Evolutionary conservation across 2,797 vertebrate genomes (phyloP).

Genomic region (Paedocypris micromegethes): DNA sequence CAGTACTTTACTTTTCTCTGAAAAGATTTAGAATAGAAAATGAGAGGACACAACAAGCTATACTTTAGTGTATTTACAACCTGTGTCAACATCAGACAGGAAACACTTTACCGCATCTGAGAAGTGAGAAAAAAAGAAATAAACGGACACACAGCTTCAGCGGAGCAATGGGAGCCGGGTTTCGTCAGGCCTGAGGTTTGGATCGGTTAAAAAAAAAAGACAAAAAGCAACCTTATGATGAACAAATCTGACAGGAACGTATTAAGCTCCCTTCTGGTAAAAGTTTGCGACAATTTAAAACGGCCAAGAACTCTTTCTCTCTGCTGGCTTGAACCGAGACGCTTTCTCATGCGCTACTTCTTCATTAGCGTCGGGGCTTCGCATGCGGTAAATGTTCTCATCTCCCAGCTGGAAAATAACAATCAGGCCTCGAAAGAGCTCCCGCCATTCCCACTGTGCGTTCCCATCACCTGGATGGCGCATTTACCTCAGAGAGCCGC

Average conservation of each 20-base stretch:
- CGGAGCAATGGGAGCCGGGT: too few relatives aligned
- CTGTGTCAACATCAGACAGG: conserved; percentile 65
- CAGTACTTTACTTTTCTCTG: conserved; percentile 69
- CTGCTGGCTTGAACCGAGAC: conserved; percentile 89
- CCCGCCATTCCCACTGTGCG: conserved; percentile 77
- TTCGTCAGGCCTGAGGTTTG: conserved; percentile 82
- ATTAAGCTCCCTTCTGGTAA: conserved; percentile 55
- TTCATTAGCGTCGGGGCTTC: conserved; percentile 92
- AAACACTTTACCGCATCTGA: conserved; percentile 39
- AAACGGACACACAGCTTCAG: conserved; percentile 46
- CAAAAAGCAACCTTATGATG: conserved; percentile 76
- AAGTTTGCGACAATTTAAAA: conserved; percentile 86
- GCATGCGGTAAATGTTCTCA: conserved; percentile 93
- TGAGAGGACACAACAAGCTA: conserved; percentile 70
- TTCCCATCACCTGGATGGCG: conserved; percentile 67
- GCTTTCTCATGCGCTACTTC: conserved; percentile 92
- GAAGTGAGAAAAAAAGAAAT: not conserved
- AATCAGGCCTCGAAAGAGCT: conserved; percentile 70
- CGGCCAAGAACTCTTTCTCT: conserved; percentile 97
- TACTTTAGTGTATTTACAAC: conserved; percentile 90
- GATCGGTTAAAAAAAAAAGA: conserved; percentile 78
- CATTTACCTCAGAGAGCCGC: conserved; percentile 67
- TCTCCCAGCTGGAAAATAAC: conserved; percentile 83
- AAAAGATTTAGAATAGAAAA: conserved; percentile 55
- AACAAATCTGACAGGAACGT: conserved; percentile 71